These are phyloP conservation scores for Cataglyphis rosenhaueri DNA, from an alignment of 2,888 invertebrate species.

Conservation along the genomic window DNA sequence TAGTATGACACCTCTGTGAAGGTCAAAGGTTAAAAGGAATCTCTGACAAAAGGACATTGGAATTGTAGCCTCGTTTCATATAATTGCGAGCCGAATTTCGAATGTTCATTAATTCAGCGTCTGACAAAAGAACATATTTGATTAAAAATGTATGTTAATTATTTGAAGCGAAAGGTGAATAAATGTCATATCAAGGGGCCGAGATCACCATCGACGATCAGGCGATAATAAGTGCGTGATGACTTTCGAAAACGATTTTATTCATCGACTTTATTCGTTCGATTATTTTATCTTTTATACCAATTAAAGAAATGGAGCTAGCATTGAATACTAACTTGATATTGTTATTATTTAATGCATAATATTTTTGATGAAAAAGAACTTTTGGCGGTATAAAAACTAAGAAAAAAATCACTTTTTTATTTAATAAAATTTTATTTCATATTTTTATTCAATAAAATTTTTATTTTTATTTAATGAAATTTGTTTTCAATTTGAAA, in stretches of 20 bases:
- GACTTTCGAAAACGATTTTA: neutral
- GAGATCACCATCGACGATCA: too few species aligned
- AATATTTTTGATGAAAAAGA: neutral
- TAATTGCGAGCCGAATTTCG: slow-evolving; percentile 53
- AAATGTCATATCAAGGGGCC: neutral
- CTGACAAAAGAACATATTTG: slow-evolving; percentile 18
- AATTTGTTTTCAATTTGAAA: neutral
- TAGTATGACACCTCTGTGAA: slow-evolving; percentile 46
- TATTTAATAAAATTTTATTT: neutral
- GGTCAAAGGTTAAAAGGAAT: slow-evolving; percentile 64
- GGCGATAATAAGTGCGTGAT: slow-evolving; percentile 10
- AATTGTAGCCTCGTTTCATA: slow-evolving; percentile 45
- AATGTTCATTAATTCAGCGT: slow-evolving; percentile 20
- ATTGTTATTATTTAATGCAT: neutral
- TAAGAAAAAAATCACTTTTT: neutral
- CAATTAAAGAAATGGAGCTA: neutral
- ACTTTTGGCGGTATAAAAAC: neutral
- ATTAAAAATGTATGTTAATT: slow-evolving; percentile 44
- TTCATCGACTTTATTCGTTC: neutral
- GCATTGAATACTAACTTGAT: neutral
- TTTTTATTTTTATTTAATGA: neutral
- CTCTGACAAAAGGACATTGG: slow-evolving; percentile 55
- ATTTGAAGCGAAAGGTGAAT: slow-evolving; percentile 1
- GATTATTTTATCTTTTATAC: neutral
- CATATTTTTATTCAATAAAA: too few species aligned